Base-by-base conservation (phyloP, 1,140 invertebrate genomes). In the Carcinoscorpius rotundicauda region DNA sequence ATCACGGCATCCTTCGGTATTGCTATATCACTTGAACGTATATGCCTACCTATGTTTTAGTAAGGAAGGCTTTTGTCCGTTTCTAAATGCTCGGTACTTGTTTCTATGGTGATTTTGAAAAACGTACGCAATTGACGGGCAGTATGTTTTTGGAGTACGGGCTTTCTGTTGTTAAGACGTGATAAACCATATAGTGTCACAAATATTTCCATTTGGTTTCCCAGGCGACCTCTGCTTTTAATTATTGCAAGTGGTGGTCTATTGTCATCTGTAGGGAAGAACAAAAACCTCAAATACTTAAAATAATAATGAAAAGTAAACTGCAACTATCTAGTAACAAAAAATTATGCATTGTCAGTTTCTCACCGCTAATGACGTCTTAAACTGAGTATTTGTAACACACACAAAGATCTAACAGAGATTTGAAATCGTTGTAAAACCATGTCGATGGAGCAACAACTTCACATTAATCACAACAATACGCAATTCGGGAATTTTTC, bases 121-220 rank as follows among this genome's bases (percentile, higher is more conserved):
- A 55, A 55, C 53, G 6, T 55, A 6, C n/a, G 6, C 3, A 55
- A 55, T 55, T 55, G 53, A 55, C 6, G 6, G 6, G 53, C 53
- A n/a, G 6, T 55, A n/a, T n/a, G n/a, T 55, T 55, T 6, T n/a
- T 6, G 6, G 6, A 55, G 53, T 55, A 55, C 53, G 6, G 53
- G 6, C n/a, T 55, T 6, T 4, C 84, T 73, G 4, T 82, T 81
- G 6, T 83, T 84, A 60, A 80, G 74, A 64, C 81, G 63, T 69
- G 72, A 80, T 70, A 77, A 74, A 0, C 83, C 83, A 81, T 82
- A 84, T 4, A 84, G 80, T 0, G 82, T 81, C 0, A 81, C 82
- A 67, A 84, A 85, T 66, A 84, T 82, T 80, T 82, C 84, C 72
- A 85, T 85, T 70, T 83, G 82, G 73, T 85, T 85, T 57, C 84